Conservation (phyloP, 2,113 vertebrate species). For the Protobothrops flavoviridis region DNA sequence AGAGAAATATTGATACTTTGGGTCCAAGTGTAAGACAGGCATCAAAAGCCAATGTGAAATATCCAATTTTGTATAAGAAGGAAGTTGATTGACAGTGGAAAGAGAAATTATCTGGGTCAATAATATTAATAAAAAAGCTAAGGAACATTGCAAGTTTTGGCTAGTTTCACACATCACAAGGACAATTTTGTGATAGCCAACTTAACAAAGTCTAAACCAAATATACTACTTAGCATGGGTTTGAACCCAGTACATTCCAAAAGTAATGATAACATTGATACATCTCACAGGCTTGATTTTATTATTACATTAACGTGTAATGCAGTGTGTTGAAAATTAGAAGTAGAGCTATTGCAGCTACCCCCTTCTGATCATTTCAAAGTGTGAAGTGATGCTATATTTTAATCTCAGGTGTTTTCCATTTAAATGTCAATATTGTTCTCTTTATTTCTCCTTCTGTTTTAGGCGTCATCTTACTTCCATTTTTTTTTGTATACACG, state of each 20-base stretch:
- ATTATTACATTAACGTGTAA: background rate
- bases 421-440: background rate
- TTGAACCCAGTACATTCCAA: background rate
- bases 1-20: background rate
- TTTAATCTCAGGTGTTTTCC: background rate
- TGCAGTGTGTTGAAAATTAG: background rate
- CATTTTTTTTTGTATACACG: background rate
- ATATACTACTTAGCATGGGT: background rate
- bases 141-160: background rate
- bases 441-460: background rate
- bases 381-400: background rate
- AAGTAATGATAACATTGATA: background rate
- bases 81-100: background rate
- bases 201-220: background rate
- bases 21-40: background rate
- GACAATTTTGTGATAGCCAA: background rate
- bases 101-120: background rate
- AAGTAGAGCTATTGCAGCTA: background rate
- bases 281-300: background rate
- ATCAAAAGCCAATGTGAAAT: background rate
- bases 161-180: background rate
- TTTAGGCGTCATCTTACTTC: background rate
- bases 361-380: background rate
- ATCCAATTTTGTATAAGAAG: background rate
- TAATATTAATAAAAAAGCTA: background rate